Evolutionary conservation across 2,888 invertebrate species (phyloP).

Genomic region (Polietes domitor): DNA sequence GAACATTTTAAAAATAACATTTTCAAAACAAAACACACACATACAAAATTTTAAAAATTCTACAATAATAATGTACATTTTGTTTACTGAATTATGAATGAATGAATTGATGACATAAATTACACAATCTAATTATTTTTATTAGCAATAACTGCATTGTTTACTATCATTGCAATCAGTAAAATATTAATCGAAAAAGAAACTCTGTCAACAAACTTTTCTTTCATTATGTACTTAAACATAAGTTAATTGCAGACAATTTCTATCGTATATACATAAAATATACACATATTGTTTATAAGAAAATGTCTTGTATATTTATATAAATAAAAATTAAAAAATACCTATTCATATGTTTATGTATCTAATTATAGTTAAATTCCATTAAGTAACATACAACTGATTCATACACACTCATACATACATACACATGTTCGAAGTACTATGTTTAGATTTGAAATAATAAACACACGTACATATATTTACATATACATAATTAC

Average conservation of each 20-base stretch:
- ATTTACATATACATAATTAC: conserved; percentile 14
- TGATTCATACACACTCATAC: background rate
- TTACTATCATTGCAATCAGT: background rate
- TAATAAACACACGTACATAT: conserved; percentile 6
- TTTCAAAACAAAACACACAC: background rate
- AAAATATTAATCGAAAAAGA: background rate
- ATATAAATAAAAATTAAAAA: conserved; percentile 10
- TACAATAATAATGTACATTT: background rate
- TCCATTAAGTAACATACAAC: conserved; percentile 44
- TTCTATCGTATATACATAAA: background rate
- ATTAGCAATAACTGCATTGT: background rate
- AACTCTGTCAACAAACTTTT: background rate
- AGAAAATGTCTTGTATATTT: conserved; percentile 27
- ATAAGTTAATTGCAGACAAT: conserved; percentile 1
- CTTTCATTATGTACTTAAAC: background rate
- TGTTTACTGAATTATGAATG: background rate
- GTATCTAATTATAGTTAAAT: conserved; percentile 44
- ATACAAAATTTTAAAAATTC: background rate
- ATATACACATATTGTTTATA: conserved; percentile 19
- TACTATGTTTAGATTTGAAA: conserved; percentile 22
- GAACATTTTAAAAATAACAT: background rate
- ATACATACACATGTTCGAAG: background rate
- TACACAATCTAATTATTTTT: background rate
- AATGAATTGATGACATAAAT: no score
- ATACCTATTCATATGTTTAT: background rate